Evolutionary conservation across 2,797 vertebrate species (phyloP), one percentile per base, ranked within the genome.

Genomic region (Lepus oiostolus): DNA sequence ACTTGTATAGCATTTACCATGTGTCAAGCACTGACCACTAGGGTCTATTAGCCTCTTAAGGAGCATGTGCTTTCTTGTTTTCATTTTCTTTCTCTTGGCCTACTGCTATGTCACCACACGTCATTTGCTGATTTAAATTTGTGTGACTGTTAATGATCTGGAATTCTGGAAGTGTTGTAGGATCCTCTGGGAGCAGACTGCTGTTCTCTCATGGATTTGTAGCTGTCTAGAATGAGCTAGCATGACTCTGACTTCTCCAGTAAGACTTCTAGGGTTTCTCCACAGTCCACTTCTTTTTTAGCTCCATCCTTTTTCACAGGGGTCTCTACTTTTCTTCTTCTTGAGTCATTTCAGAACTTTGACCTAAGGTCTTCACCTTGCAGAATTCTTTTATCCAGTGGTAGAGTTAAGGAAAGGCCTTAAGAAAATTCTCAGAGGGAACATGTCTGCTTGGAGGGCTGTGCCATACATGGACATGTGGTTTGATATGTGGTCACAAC

Each of bases 341-440:
- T 77, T 75, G 24, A 83, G 26, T 7, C 4, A 32, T 81, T 80
- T 81, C 60, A 82, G n/a, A n/a, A 47, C 21, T 2, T 8, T 79
- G 30, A 7, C 24, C 26, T 85, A 17, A 70, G 12, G 60, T 24
- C 0, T 62, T 8, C 71, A n/a, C 17, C 32, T 38, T 76, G 22
- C 6, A 50, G 22, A 10, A 88, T 38, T 42, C 89, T 63, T 93
- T 81, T 12, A 42, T 30, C 24, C 24, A 75, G 16, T 13, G 63
- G 12, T 16, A 22, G 21, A 70, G 35, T 35, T 85, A 68, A 90
- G 16, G 5, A n/a, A 85, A 24, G 54, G 28, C 30, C 38, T 62
- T 88, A 60, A 83, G 58, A 81, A 91, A 9, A 79, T 60, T 88
- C 58, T 93, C 71, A 67, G 60, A 89, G 80, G 13, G 52, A 80